A percentile compares a stretch with the other conserved stretches of the same genome.
phyloP scores from a whole-genome alignment of 1,140 invertebrate species.

The Penaeus vannamei region DNA sequence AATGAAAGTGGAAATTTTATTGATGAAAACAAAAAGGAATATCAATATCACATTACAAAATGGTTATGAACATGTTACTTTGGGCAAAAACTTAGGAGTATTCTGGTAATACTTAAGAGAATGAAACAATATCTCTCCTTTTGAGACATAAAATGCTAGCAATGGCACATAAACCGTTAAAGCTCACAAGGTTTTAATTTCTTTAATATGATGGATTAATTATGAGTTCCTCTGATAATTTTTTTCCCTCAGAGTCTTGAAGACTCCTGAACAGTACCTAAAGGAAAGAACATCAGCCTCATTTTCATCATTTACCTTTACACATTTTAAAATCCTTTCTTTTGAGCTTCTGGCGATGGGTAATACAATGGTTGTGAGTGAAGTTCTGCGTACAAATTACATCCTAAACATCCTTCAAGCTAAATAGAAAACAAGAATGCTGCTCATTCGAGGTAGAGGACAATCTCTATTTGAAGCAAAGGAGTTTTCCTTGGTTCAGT shows the following conservation, averaged over 20 bases:
- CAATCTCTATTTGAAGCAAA: constrained; percentile 43
- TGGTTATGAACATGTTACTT: constrained; percentile 4
- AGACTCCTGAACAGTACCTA: too few species aligned
- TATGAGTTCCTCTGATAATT: constrained; percentile 12
- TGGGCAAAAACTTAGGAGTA: neutral
- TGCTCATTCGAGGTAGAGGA: constrained; percentile 51
- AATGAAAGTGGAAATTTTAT: neutral
- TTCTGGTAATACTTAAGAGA: constrained; percentile 7
- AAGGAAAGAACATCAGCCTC: too few species aligned
- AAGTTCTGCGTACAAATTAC: constrained; percentile 8
- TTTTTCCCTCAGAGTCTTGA: neutral
- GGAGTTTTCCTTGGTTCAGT: constrained; percentile 35
- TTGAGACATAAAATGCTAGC: constrained; percentile 10
- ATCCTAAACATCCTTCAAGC: constrained; percentile 40
- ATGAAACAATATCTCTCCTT: constrained; percentile 21
- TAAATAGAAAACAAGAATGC: constrained; percentile 38
- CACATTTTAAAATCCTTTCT: too few species aligned
- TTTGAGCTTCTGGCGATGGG: too few species aligned
- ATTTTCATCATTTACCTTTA: too few species aligned
- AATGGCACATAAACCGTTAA: constrained; percentile 32
- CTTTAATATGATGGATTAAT: neutral
- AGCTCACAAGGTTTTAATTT: neutral
- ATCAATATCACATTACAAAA: constrained; percentile 18
- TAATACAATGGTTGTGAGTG: neutral
- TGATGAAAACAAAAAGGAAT: neutral